Evolutionary conservation across 2,888 invertebrate genomes (phyloP).

Genomic region (Ligdia adustata): DNA sequence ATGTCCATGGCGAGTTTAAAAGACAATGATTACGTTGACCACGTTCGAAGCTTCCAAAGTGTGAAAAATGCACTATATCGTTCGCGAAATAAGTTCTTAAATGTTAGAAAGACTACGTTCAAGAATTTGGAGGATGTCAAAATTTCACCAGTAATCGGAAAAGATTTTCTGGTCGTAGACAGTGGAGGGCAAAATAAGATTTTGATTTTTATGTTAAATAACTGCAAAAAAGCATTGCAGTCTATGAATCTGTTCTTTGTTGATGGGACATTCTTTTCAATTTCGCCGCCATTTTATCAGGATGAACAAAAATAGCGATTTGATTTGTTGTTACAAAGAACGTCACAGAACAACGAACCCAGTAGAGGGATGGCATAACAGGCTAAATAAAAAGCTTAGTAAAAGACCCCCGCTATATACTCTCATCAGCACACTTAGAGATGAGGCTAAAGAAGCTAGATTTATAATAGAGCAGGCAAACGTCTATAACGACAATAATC

Average conservation of each 20-base stretch:
- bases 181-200: conserved; percentile 24
- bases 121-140: conserved; percentile 22
- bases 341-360: conserved; percentile 21
- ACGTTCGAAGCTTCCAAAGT: conserved; percentile 24
- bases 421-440: conserved; percentile 23
- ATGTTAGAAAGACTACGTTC: conserved; percentile 23
- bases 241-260: conserved; percentile 13
- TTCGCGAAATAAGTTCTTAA: conserved; percentile 24
- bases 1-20: conserved; percentile 17
- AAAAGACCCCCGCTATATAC: conserved; percentile 22
- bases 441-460: conserved; percentile 21
- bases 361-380: conserved; percentile 25
- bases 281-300: conserved; percentile 3
- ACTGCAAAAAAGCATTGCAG: conserved; percentile 24
- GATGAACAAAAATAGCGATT: conserved; percentile 20
- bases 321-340: conserved; percentile 23
- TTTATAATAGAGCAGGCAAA: conserved; percentile 16
- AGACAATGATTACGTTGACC: conserved; percentile 20
- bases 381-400: conserved; percentile 20
- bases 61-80: conserved; percentile 26
- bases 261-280: conserved; percentile 21
- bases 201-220: conserved; percentile 26
- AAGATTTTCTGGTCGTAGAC: conserved; percentile 27
- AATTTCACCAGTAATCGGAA: conserved; percentile 27
- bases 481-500: conserved; percentile 9